A percentile compares a stretch with the other conserved stretches of the same genome.
Conservation (phyloP, 2,888 invertebrate genomes). For the Alentia gelatinosa region DNA sequence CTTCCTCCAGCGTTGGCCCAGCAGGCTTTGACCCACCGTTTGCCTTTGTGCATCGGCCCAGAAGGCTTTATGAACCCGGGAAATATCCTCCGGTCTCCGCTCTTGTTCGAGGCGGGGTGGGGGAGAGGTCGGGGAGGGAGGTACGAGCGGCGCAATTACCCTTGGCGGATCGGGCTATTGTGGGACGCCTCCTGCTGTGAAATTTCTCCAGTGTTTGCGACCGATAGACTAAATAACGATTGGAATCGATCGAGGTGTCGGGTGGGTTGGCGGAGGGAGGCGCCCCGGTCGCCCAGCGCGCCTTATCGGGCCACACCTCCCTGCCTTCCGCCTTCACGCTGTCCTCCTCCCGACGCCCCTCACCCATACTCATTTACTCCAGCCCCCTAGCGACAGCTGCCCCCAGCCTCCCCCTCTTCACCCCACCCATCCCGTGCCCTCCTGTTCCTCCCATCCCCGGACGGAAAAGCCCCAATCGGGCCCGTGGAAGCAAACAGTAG, state of each 20-base stretch:
- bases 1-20: too few relatives aligned
- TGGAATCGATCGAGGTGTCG: slow-evolving; percentile 6
- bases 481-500: too few relatives aligned
- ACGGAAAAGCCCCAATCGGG: too few relatives aligned
- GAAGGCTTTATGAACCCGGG: too few relatives aligned
- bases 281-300: background rate
- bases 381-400: background rate
- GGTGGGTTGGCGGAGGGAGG: background rate
- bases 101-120: too few relatives aligned
- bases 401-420: background rate
- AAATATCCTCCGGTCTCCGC: too few relatives aligned
- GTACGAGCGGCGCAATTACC: background rate
- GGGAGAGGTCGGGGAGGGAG: background rate
- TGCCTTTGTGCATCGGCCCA: too few relatives aligned
- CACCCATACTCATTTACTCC: background rate
- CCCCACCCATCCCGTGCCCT: too few relatives aligned
- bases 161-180: background rate
- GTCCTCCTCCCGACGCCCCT: background rate
- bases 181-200: background rate
- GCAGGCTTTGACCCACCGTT: too few relatives aligned
- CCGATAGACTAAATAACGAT: slow-evolving; percentile 3
- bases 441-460: background rate
- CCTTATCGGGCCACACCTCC: slow-evolving; percentile 16
- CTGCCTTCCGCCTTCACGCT: background rate
- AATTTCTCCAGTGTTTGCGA: slow-evolving; percentile 16